These are phyloP conservation scores for Callyntrura sp. DNA, from an alignment of 2,888 invertebrate genomes.

Conservation along the genomic window DNA sequence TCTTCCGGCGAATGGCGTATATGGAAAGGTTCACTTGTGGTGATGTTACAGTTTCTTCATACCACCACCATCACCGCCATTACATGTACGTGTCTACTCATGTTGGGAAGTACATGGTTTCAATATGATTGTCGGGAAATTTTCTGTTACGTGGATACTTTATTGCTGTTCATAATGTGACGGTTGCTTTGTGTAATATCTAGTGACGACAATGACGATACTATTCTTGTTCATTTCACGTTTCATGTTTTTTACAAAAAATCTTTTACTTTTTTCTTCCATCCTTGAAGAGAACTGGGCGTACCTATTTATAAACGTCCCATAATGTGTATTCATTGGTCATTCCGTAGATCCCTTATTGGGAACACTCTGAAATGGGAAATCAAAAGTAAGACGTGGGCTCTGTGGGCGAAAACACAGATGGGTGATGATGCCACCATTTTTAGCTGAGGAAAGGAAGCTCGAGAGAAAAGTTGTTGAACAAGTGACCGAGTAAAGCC, in stretches of 20 bases:
- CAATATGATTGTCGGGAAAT: background rate
- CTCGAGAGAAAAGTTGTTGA: background rate
- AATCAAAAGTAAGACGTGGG: background rate
- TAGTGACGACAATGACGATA: background rate
- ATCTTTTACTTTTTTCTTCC: background rate
- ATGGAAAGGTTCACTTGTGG: background rate
- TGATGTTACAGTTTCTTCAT: background rate
- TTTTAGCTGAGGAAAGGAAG: background rate
- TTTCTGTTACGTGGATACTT: slow-evolving; percentile 1
- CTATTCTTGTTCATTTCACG: background rate
- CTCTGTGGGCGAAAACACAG: background rate
- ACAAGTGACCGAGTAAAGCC: slow-evolving; percentile 36
- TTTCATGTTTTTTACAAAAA: background rate
- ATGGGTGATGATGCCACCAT: background rate
- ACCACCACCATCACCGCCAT: too few species aligned
- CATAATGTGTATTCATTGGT: background rate
- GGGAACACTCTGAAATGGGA: too few species aligned
- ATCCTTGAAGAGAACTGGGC: background rate
- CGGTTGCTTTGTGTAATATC: background rate
- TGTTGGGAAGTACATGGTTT: background rate
- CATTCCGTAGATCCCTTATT: slow-evolving; percentile 11
- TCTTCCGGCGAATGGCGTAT: background rate
- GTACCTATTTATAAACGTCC: background rate
- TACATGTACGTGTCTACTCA: background rate
- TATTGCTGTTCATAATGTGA: background rate